Base-by-base conservation (phyloP, 2,113 vertebrate genomes). In the Solea solea region DNA sequence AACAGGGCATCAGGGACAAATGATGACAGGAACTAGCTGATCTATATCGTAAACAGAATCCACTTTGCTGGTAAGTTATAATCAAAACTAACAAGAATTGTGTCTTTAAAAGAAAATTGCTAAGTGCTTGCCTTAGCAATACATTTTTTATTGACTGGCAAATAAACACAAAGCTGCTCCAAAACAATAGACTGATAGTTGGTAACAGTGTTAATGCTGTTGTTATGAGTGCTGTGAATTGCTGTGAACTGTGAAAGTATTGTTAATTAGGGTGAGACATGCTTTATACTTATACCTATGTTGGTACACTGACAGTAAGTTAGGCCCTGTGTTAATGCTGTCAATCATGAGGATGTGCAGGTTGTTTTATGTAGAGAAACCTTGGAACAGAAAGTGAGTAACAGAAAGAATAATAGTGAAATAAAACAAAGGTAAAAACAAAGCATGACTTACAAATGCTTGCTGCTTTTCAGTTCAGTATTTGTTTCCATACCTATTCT, bases 341-440 rank as follows among this genome's bases (percentile, higher is more conserved):
- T 79, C 86, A 83, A 91, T 93, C 93, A 89, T 93, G 89, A 89
- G 56, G 34, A 46, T 84, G 75, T 72, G 74, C 55, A 60, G 74
- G 71, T 80, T 87, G 87, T 81, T 78, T 87, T 93, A 92, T 93
- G 93, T 94, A 69, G 80, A 83, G 88, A 90, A 82, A 86, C 76
- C 73, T 76, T 84, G 84, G 77, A 84, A 62, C 74, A 81, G 87
- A 90, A 83, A 82, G 52, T 73, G 64, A 78, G 56, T 79, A 77
- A 80, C 83, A 82, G 85, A 84, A 81, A 85, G 76, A 89, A 77
- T 85, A 82, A 82, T 86, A 90, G 76, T 72, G 80, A 83, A 69
- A 68, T 41, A 70, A 82, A 69, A 74, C 79, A 72, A 74, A 79
- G 55, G 63, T 72, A 63, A 3, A 34, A 34, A 34, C 69, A 39